phyloP scores from a whole-genome alignment of 2,888 invertebrate genomes.

The Apocheima hispidaria region DNA sequence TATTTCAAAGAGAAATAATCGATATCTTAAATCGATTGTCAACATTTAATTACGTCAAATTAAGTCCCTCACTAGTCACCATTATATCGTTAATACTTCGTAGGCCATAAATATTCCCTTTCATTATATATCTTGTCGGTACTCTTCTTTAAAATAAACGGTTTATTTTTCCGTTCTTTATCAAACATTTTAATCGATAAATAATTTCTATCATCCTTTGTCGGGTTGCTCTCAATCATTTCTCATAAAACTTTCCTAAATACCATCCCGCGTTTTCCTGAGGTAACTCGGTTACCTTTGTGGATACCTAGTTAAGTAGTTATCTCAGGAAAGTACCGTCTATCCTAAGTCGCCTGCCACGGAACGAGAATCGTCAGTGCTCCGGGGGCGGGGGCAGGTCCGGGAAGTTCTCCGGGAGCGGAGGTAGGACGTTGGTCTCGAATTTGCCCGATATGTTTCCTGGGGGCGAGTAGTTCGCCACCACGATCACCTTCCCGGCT shows the following conservation, averaged over 20 bases:
- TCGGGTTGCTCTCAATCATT: not conserved
- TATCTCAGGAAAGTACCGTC: conserved; percentile 65
- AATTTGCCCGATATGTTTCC: conserved; percentile 92
- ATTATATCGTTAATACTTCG: no score
- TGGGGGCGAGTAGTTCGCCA: conserved; percentile 93
- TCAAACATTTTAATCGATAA: not conserved
- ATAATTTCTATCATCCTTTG: not conserved
- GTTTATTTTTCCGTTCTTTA: not conserved
- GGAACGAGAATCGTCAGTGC: conserved; percentile 80
- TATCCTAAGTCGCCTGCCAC: conserved; percentile 74
- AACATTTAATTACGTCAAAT: not conserved
- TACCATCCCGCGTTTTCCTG: not conserved
- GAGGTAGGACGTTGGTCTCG: conserved; percentile 91
- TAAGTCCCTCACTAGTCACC: not conserved
- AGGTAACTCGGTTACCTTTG: conserved; percentile 43
- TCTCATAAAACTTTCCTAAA: not conserved
- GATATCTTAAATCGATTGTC: not conserved
- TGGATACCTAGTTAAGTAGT: not conserved
- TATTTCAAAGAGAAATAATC: no score
- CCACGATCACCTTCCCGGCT: conserved; percentile 92
- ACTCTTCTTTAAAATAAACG: not conserved
- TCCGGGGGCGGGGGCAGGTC: conserved; percentile 70
- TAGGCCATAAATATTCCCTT: not conserved
- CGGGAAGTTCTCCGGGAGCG: conserved; percentile 87
- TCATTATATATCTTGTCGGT: not conserved